A percentile compares a stretch with the other conserved stretches of the same genome.
Conservation (phyloP, 2,797 vertebrate genomes). For the Ataeniobius toweri region DNA sequence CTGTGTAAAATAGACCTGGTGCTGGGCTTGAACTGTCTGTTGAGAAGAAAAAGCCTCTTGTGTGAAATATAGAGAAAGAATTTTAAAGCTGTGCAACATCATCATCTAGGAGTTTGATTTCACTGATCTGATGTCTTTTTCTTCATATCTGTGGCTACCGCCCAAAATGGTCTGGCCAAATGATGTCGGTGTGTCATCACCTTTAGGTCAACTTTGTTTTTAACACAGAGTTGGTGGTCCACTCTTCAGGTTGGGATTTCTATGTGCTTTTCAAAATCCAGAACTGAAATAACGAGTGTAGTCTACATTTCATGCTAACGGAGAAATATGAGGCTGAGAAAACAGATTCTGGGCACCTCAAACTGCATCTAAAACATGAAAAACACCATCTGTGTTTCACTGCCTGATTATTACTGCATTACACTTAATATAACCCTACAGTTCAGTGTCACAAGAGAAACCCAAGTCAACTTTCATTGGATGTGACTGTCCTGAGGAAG, state of each 20-base stretch:
- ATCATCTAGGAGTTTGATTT: background rate
- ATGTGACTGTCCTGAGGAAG: slow-evolving; percentile 57
- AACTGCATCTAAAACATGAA: slow-evolving; percentile 34
- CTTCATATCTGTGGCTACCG: background rate
- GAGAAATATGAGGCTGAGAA: slow-evolving; percentile 37
- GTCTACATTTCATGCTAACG: slow-evolving; percentile 46
- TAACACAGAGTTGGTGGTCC: slow-evolving; percentile 48
- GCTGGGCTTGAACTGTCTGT: background rate
- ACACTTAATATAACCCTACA: slow-evolving; percentile 54
- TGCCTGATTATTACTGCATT: slow-evolving; percentile 44
- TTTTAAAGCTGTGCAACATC: no score
- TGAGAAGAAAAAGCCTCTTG: background rate
- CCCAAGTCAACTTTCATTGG: slow-evolving; percentile 49
- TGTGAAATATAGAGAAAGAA: background rate
- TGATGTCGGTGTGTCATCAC: slow-evolving; percentile 24
- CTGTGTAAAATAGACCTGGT: background rate
- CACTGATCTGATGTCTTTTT: background rate
- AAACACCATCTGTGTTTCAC: slow-evolving; percentile 46
- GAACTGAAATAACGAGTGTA: slow-evolving; percentile 39
- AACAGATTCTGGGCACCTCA: slow-evolving; percentile 21
- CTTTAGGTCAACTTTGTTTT: slow-evolving; percentile 21
- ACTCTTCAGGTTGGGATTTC: slow-evolving; percentile 44
- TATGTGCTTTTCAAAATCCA: slow-evolving; percentile 10
- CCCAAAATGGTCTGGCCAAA: background rate
- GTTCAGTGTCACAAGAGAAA: slow-evolving; percentile 57